These are phyloP conservation scores for Thelaira solivaga DNA, from an alignment of 2,888 invertebrate genomes.

Conservation along the genomic window DNA sequence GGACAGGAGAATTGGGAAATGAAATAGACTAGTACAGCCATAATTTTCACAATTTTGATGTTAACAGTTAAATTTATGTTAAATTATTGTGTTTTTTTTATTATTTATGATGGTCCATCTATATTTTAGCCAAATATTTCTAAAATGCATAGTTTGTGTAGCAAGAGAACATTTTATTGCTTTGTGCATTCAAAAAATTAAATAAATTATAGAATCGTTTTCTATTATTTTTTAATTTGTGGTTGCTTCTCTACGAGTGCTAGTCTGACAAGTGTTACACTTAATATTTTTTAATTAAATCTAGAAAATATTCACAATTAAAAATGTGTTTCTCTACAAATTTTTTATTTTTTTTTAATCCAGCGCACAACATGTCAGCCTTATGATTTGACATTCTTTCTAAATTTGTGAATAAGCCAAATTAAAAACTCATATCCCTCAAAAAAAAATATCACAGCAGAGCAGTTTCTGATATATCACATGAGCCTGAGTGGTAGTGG, in stretches of 20 bases:
- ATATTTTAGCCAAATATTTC: neutral
- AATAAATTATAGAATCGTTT: no score
- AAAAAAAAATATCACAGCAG: slow-evolving; percentile 19
- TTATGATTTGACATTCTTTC: slow-evolving; percentile 51
- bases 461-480: neutral
- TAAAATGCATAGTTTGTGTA: neutral
- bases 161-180: no score
- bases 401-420: slow-evolving; percentile 50
- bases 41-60: slow-evolving; percentile 74
- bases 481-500: no score
- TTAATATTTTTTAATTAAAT: slow-evolving; percentile 23
- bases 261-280: no score
- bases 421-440: slow-evolving; percentile 52
- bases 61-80: slow-evolving; percentile 74
- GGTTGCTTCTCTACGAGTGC: no score
- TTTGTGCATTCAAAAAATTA: no score
- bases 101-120: slow-evolving; percentile 32
- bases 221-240: no score
- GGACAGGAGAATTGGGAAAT: neutral
- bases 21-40: slow-evolving; percentile 64
- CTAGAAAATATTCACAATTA: slow-evolving; percentile 43
- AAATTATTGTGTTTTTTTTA: slow-evolving; percentile 58
- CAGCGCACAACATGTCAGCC: slow-evolving; percentile 33
- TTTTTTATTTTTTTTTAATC: slow-evolving; percentile 18
- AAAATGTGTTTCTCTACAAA: no score